Evolutionary conservation across 2,888 invertebrate genomes (phyloP).

Genomic region (Nezara viridula): DNA sequence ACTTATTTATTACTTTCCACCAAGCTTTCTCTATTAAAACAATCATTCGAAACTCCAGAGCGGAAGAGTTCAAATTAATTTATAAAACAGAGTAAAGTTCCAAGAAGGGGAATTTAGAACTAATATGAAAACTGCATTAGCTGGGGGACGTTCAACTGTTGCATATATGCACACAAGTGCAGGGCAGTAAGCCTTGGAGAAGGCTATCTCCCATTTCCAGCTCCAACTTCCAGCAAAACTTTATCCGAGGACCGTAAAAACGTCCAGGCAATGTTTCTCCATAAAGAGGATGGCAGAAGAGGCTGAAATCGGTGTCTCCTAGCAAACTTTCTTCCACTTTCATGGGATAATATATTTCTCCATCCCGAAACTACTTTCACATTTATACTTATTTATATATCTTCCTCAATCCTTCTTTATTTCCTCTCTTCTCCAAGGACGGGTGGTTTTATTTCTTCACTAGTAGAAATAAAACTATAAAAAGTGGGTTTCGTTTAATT

Average conservation of each 20-base stretch:
- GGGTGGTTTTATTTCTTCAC: not conserved
- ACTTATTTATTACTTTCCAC: too few relatives aligned
- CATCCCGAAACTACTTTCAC: slow-evolving; percentile 13
- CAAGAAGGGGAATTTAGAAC: not conserved
- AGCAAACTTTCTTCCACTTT: slow-evolving; percentile 8
- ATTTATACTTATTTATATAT: slow-evolving; percentile 30
- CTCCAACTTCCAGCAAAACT: not conserved
- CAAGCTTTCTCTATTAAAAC: too few relatives aligned
- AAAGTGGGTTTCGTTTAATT: not conserved
- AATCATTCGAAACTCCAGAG: too few relatives aligned
- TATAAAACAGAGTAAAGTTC: not conserved
- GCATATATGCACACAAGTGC: slow-evolving; percentile 5
- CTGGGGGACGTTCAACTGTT: not conserved
- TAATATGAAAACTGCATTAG: slow-evolving; percentile 1
- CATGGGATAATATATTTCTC: slow-evolving; percentile 24
- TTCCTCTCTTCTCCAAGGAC: too few relatives aligned
- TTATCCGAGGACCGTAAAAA: slow-evolving; percentile 31
- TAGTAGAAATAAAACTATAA: not conserved
- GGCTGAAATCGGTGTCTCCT: not conserved
- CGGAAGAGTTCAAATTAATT: not conserved
- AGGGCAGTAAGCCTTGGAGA: not conserved
- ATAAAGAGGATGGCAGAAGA: not conserved
- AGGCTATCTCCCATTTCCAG: slow-evolving; percentile 15
- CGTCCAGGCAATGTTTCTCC: slow-evolving; percentile 24
- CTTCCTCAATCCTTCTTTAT: slow-evolving; percentile 2